These are phyloP conservation scores for Euleptes europaea DNA, from an alignment of 2,113 vertebrate species.

Conservation along the genomic window DNA sequence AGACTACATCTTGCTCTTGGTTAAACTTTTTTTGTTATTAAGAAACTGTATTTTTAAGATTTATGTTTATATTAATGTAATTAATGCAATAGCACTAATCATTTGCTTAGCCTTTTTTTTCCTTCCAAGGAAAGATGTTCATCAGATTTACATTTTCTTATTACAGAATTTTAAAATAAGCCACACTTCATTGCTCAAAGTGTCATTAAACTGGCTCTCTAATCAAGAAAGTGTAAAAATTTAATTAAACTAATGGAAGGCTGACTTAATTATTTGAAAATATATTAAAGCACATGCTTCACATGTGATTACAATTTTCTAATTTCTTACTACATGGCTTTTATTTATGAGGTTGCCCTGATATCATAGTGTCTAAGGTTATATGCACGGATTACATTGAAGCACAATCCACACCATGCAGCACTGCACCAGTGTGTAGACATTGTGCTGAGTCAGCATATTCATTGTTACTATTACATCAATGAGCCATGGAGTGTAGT, in stretches of 20 bases:
- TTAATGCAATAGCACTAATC: slow-evolving; percentile 51
- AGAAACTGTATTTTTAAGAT: slow-evolving; percentile 28
- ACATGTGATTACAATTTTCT: slow-evolving; percentile 45
- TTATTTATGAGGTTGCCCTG: slow-evolving; percentile 30
- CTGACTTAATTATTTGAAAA: slow-evolving; percentile 78
- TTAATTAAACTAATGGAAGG: slow-evolving; percentile 84
- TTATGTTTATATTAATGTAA: slow-evolving; percentile 25
- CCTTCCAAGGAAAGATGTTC: slow-evolving; percentile 69
- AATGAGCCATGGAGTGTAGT: not conserved
- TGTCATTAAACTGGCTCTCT: slow-evolving; percentile 82
- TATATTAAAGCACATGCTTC: slow-evolving; percentile 66
- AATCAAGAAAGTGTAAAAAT: slow-evolving; percentile 87
- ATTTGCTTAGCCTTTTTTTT: slow-evolving; percentile 45
- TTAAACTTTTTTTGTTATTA: not conserved
- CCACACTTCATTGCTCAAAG: slow-evolving; percentile 72
- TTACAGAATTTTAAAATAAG: slow-evolving; percentile 73
- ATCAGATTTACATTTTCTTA: slow-evolving; percentile 78
- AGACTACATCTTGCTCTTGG: not conserved
- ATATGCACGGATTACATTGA: not conserved
- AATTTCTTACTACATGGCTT: slow-evolving; percentile 29
- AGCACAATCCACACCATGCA: not conserved
- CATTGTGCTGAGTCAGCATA: not conserved
- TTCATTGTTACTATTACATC: not conserved
- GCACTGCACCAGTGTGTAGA: not conserved
- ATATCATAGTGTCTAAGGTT: not conserved